Percentiles rank a stretch among this genome's conserved stretches.
phyloP scores from a whole-genome alignment of 2,888 invertebrate genomes.

The Dryococelus australis region DNA sequence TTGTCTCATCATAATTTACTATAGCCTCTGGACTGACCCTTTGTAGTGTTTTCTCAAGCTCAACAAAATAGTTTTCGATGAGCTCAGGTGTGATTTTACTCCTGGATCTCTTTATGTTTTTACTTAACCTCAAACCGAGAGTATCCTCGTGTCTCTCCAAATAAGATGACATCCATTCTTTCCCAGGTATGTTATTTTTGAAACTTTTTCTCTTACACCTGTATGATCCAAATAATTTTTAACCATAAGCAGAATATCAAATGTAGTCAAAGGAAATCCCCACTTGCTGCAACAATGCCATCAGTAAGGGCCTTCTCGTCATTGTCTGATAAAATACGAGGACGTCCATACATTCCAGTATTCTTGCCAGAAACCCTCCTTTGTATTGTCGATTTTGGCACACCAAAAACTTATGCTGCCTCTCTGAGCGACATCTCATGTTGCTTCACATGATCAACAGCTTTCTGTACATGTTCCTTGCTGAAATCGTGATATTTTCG shows the following conservation, averaged over 20 bases:
- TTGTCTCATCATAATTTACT: conserved; percentile 50
- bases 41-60: not conserved
- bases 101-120: conserved; percentile 1
- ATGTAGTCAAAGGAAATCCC: too few relatives aligned
- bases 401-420: not conserved
- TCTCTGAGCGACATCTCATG: not conserved
- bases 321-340: too few relatives aligned
- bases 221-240: too few relatives aligned
- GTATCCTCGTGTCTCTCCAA: too few relatives aligned
- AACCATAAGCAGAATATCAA: too few relatives aligned
- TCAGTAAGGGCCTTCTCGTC: too few relatives aligned
- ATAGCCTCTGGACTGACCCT: not conserved
- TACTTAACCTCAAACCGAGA: not conserved
- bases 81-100: not conserved
- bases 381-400: not conserved
- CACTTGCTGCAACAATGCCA: too few relatives aligned
- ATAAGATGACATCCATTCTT: too few relatives aligned
- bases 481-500: conserved; percentile 1
- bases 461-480: not conserved
- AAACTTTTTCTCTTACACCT: too few relatives aligned
- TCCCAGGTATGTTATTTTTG: too few relatives aligned
- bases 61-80: not conserved
- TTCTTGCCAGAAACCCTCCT: not conserved
- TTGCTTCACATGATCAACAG: not conserved
- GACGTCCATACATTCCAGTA: conserved; percentile 36